Evolutionary conservation across 2,113 vertebrate genomes (phyloP), one percentile per base, ranked within the genome.

Genomic region (Notiomystis cincta): DNA sequence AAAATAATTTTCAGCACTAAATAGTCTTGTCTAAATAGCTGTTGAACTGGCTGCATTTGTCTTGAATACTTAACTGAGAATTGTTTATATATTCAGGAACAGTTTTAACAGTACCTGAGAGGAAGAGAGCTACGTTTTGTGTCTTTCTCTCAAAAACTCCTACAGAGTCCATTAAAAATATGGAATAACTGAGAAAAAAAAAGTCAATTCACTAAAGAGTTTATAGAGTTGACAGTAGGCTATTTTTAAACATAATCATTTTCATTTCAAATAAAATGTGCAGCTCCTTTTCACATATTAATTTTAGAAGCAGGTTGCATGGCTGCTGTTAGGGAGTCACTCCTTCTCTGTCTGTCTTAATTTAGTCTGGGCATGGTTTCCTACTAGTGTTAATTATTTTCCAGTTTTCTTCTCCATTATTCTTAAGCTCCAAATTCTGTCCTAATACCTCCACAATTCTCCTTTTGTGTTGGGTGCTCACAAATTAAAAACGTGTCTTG

Each of bases 251-350:
- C 47, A 61, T 60, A 66, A 50, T 86, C 0, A 54, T 83, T 95
- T 94, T 62, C 14, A 83, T 85, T 93, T 90, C 37, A 75, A 87
- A 78, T 92, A 51, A 94, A 95, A 83, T 82, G 17, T 89, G 25
- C 15, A 23, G 38, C 15, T 92, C 14, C 47, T 92, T 95, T 93
- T 87, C 35, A 62, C 25, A 5, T 84, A 50, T 80, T 92, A 60
- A 90, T 90, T 95, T 90, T 83, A 91, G 80, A 89, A 87, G 15
- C n/a, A 70, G 82, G 53, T 89, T 87, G 19, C 28, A 47, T 42
- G 48, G 83, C 47, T 94, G 60, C 60, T 84, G 67, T 91, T 58
- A 82, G 27, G 15, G 47, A 94, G 31, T 57, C 40, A 61, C 28
- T 91, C n/a, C 42, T 86, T 76, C 70, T 89, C 57, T 33, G 69